Conservation (phyloP, 2,888 invertebrate species). For the Balanococcus diminutus region DNA sequence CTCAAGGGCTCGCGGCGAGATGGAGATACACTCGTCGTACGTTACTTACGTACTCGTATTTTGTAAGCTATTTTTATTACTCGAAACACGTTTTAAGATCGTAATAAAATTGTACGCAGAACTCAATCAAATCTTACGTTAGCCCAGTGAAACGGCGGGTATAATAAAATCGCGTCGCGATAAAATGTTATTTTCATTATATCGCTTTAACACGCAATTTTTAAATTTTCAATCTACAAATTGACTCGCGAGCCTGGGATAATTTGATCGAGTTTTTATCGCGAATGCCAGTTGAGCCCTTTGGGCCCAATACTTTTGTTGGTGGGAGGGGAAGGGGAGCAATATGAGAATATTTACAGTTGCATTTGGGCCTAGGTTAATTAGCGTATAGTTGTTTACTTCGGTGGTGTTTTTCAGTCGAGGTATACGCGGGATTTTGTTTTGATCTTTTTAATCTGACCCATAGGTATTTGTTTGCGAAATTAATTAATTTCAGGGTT, state of each 20-base stretch:
- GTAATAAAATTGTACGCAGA: background rate
- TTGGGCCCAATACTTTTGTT: no score
- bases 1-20: background rate
- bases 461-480: background rate
- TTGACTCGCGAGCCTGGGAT: background rate
- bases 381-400: background rate
- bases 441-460: background rate
- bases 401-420: no score
- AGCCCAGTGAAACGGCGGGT: background rate
- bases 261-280: background rate
- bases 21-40: no score
- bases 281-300: background rate
- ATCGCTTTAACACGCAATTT: slow-evolving; percentile 7
- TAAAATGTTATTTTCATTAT: slow-evolving; percentile 8
- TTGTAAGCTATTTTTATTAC: background rate
- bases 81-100: background rate
- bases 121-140: background rate
- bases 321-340: background rate
- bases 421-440: background rate
- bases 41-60: no score
- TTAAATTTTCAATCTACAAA: slow-evolving; percentile 10
- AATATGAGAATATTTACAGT: background rate
- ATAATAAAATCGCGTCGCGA: slow-evolving; percentile 1
- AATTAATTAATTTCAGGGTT: background rate
- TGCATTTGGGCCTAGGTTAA: background rate